Conservation (phyloP, 2,797 vertebrate species). For the Galaxias olidus region DNA sequence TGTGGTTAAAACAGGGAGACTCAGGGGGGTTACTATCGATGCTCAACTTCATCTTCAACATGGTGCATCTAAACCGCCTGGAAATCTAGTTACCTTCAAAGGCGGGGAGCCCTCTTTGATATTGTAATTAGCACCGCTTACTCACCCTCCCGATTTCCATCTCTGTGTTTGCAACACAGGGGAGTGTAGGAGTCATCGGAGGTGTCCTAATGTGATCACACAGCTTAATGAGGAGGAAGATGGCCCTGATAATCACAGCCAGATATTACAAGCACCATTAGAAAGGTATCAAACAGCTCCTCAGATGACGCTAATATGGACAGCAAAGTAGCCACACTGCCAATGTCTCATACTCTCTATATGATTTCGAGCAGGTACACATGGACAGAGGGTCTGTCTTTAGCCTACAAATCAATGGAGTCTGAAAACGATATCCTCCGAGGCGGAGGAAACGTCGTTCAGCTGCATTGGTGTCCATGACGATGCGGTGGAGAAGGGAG, state of each 20-base stretch:
- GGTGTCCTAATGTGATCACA: constrained; percentile 63
- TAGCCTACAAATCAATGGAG: neutral
- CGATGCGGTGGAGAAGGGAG: constrained; percentile 41
- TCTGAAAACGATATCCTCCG: too few species aligned
- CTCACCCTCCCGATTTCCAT: constrained; percentile 41
- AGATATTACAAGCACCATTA: constrained; percentile 48
- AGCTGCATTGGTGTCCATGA: constrained; percentile 42
- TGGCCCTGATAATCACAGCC: constrained; percentile 46
- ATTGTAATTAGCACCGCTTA: constrained; percentile 31
- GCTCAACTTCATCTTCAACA: too few species aligned
- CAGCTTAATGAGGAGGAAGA: constrained; percentile 62
- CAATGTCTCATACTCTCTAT: too few species aligned
- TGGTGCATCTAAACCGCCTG: too few species aligned
- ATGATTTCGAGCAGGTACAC: constrained; percentile 28
- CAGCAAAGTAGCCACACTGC: neutral
- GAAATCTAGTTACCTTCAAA: constrained; percentile 21
- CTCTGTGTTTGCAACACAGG: constrained; percentile 45
- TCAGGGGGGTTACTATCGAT: too few species aligned
- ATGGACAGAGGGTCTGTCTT: constrained; percentile 34
- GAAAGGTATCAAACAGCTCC: constrained; percentile 42
- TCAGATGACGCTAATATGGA: constrained; percentile 45
- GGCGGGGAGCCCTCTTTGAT: constrained; percentile 10
- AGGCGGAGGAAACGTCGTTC: too few species aligned
- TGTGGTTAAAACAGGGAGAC: neutral
- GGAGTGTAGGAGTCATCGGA: constrained; percentile 55